These are phyloP conservation scores for Scaptomyza flava DNA, from an alignment of 2,888 invertebrate genomes.

Conservation along the genomic window DNA sequence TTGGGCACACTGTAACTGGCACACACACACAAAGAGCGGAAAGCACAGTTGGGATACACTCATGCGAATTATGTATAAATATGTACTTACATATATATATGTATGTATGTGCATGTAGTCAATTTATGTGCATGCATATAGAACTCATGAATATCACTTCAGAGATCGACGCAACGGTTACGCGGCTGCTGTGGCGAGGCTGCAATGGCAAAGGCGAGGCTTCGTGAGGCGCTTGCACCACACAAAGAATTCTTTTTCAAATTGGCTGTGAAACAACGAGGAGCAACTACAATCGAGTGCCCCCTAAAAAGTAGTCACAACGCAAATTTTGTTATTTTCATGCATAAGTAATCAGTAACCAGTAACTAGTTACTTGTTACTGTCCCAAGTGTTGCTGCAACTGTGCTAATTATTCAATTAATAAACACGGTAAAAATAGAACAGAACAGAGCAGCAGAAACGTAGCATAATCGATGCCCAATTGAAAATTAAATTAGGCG, in stretches of 20 bases:
- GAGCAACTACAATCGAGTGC: conserved; percentile 46
- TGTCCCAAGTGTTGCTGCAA: neutral
- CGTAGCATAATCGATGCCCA: neutral
- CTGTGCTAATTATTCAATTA: neutral
- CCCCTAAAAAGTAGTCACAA: neutral
- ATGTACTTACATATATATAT: conserved; percentile 1
- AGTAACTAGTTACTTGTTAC: conserved; percentile 1
- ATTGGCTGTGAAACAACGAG: conserved; percentile 82
- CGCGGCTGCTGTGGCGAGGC: conserved; percentile 24
- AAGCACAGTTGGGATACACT: conserved; percentile 18
- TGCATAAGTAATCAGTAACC: neutral
- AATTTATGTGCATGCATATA: conserved; percentile 8
- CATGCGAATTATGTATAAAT: conserved; percentile 23
- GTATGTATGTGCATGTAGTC: conserved; percentile 2
- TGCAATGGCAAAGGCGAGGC: conserved; percentile 39
- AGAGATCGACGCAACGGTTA: conserved; percentile 43
- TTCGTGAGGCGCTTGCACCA: conserved; percentile 65
- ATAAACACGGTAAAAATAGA: neutral
- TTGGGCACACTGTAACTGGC: conserved; percentile 12
- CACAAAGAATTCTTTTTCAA: conserved; percentile 77
- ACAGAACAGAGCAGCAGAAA: neutral
- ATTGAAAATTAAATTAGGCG: conserved; percentile 10
- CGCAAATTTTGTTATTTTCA: conserved; percentile 1
- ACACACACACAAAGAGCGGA: conserved; percentile 3
- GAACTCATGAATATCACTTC: conserved; percentile 24